These are phyloP conservation scores for Horisme vitalbata DNA, from an alignment of 2,888 invertebrate species.

Conservation along the genomic window DNA sequence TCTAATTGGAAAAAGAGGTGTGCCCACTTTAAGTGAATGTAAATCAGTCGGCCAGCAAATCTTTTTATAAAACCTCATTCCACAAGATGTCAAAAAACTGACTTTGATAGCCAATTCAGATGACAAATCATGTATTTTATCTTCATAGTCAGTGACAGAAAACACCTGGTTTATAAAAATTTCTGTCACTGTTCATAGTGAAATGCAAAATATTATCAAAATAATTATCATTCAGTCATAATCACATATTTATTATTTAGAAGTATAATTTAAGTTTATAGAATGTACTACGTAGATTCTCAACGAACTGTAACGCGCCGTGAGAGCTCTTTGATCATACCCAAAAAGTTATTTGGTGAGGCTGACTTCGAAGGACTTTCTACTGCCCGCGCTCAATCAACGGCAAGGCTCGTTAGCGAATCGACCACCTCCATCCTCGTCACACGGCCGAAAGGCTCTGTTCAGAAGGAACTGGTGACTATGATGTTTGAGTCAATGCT, in stretches of 20 bases:
- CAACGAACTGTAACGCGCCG: conserved; percentile 64
- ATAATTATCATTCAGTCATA: not conserved
- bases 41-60: too few species aligned
- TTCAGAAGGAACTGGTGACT: conserved; percentile 61
- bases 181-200: too few species aligned
- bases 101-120: too few species aligned
- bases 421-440: conserved; percentile 38
- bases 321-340: conserved; percentile 60
- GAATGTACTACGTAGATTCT: conserved; percentile 67
- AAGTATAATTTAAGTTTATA: not conserved
- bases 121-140: too few species aligned
- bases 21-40: too few species aligned
- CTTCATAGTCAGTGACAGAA: too few species aligned
- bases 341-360: conserved; percentile 30
- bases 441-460: conserved; percentile 48
- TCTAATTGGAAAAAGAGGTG: too few species aligned
- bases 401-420: conserved; percentile 42
- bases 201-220: too few species aligned
- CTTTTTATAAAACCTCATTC: too few species aligned
- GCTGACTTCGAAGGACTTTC: conserved; percentile 39
- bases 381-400: conserved; percentile 41
- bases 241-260: not conserved
- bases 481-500: conserved; percentile 70
- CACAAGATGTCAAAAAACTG: too few species aligned
- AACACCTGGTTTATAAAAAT: too few species aligned